Conservation (phyloP, 2,797 vertebrate species). For the Sebastes kiyomatsui region DNA sequence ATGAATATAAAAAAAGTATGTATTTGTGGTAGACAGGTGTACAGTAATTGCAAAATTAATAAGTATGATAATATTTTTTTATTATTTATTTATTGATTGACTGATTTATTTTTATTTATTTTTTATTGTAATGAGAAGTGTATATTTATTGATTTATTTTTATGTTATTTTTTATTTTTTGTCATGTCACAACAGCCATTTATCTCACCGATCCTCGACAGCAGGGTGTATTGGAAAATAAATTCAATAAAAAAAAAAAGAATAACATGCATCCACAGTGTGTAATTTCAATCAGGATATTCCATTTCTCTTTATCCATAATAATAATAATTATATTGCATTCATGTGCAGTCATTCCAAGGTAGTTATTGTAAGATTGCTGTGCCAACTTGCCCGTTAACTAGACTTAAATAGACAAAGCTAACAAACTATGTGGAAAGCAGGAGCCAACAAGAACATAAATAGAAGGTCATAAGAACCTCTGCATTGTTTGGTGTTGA, state of each 20-base stretch:
- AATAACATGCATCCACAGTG: neutral
- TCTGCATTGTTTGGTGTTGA: constrained; percentile 40
- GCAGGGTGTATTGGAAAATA: neutral
- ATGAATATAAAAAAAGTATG: neutral
- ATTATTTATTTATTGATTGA: too few species aligned
- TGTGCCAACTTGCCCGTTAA: neutral
- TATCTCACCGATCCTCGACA: neutral
- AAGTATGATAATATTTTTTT: neutral
- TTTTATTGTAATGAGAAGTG: neutral
- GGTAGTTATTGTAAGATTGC: neutral
- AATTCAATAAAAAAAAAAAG: neutral
- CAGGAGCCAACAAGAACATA: neutral
- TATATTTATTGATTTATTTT: too few species aligned
- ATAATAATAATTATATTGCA: neutral
- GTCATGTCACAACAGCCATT: neutral
- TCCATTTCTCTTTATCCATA: neutral
- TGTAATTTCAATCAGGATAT: neutral
- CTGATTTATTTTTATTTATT: too few species aligned
- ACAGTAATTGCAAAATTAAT: neutral
- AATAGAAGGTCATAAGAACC: constrained; percentile 49
- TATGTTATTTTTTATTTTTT: too few species aligned
- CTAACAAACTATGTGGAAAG: neutral
- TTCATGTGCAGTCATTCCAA: neutral
- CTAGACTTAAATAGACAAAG: neutral
- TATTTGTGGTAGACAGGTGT: neutral